Evolutionary conservation across 2,797 vertebrate species (phyloP).

Genomic region (Taenioides sp.): DNA sequence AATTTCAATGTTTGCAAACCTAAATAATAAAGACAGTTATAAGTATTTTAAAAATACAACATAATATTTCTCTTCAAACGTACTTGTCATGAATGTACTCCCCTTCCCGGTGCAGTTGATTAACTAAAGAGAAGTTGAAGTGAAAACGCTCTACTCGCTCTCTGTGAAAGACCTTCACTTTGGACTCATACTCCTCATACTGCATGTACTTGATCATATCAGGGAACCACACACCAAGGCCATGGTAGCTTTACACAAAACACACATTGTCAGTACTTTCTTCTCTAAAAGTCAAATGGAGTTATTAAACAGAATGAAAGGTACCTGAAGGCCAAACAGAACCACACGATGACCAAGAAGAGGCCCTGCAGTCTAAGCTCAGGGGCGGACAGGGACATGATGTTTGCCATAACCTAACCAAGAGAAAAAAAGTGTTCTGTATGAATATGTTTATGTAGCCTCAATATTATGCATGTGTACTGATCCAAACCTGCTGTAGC

Average conservation of each 20-base stretch:
- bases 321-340: constrained; percentile 96
- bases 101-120: constrained; percentile 91
- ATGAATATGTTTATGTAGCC: not conserved
- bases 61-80: constrained; percentile 23
- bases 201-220: constrained; percentile 98
- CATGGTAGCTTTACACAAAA: constrained; percentile 85
- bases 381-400: constrained; percentile 87
- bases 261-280: not conserved
- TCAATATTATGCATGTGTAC: not conserved
- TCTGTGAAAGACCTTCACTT: constrained; percentile 83
- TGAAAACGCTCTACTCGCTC: constrained; percentile 88
- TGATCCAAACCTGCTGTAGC: constrained; percentile 87
- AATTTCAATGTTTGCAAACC: constrained; percentile 92
- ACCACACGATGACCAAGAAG: constrained; percentile 93
- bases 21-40: constrained; percentile 46
- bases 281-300: not conserved
- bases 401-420: constrained; percentile 88
- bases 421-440: constrained; percentile 27
- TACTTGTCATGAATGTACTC: constrained; percentile 92
- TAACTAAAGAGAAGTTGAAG: constrained; percentile 96
- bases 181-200: constrained; percentile 89
- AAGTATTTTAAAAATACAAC: not conserved
- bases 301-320: not conserved
- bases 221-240: constrained; percentile 96
- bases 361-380: constrained; percentile 89